Base-by-base conservation (phyloP, 2,888 invertebrate species). In the Anoplius nigerrimus region DNA sequence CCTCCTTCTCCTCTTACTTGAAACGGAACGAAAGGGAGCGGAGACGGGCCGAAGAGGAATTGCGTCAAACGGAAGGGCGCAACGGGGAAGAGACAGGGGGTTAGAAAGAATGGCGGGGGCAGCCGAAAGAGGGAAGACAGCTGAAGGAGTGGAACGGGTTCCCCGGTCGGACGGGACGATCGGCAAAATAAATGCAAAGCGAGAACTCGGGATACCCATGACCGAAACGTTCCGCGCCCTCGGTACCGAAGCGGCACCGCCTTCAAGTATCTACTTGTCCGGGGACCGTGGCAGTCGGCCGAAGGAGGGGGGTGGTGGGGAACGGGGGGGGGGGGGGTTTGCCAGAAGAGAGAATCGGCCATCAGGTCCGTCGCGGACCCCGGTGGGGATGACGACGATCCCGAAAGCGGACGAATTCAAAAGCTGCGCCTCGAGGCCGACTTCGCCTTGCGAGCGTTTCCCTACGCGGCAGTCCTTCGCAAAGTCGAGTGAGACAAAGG, bases 181-280 rank as follows among this genome's bases (percentile, higher is more conserved):
- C 78, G 81, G 80, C 80, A 83, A 85, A 87, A 86, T 84, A 85
- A 87, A 87, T 87, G 87, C 87, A 87, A 87, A 87, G 85, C 82
- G 85, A 74, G 75, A 48, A 13, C n/a, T 13, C 27, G 27, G 27
- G 27, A 27, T 27, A 27, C 27, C 8, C 34, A 34, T 34, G 34
- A 34, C 34, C 34, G 34, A 34, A 34, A 34, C 34, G 34, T 11
- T 34, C 34, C 11, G 4, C 68, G 67, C 71, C 77, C 71, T 67
- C 73, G 71, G 62, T 71, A 67, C 71, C 69, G 71, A 8, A 3
- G 77, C 82, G 80, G 80, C 77, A 83, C 80, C 80, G 84, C 80
- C 82, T 84, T 82, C 77, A 84, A 85, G 84, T 85, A 86, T 86
- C 86, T 83, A 81, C 83, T 83, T n/a, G 79, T 82, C 20, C 15